Evolutionary conservation across 23 tunicate species (phyloP), one percentile per base, ranked within the genome.

Genomic region (Trididemnum clinides): DNA sequence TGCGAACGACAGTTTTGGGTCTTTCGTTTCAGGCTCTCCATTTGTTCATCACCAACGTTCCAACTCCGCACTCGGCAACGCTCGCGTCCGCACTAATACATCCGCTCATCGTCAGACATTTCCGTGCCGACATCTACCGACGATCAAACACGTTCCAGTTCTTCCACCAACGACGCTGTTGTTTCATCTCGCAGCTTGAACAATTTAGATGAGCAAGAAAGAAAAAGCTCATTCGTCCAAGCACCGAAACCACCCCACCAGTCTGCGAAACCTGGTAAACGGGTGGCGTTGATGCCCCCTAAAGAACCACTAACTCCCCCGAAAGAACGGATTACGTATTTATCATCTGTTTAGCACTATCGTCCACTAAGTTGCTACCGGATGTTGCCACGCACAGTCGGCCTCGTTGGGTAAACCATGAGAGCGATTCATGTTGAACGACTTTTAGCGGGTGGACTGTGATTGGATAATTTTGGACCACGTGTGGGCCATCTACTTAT

Each of bases 261-360:
- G n/a, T 69, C 76, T 7, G 23, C 34, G 28, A 58, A 83, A 33
- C 54, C 64, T 26, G 36, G 50, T 0, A 64, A 57, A 15, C 64
- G 78, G 35, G 51, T 57, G 6, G 85, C 84, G 33, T 27, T 79
- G 22, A 84, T 54, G 57, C 78, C 74, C 54, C 80, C 70, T 5
- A 57, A 82, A 59, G 50, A 50, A 31, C 66, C 87, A 0, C 66
- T 77, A 28, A 59, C 88, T 74, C 90, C 92, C 12, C 87, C 92
- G 1, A 80, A 72, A 51, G 95, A 90, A 39, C 64, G 75, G n/a
- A 85, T 90, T 5, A 84, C 90, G 0, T 90, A 90, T 66, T 49
- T 84, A 34, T 87, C 95, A 20, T 85, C 95, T 10, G 84, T 90
- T 5, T 90, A 64, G n/a, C n/a, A n/a, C n/a, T n/a, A n/a, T n/a